These are phyloP conservation scores for Daubentonia madagascariensis DNA, from an alignment of 2,113 vertebrate species.

Conservation along the genomic window DNA sequence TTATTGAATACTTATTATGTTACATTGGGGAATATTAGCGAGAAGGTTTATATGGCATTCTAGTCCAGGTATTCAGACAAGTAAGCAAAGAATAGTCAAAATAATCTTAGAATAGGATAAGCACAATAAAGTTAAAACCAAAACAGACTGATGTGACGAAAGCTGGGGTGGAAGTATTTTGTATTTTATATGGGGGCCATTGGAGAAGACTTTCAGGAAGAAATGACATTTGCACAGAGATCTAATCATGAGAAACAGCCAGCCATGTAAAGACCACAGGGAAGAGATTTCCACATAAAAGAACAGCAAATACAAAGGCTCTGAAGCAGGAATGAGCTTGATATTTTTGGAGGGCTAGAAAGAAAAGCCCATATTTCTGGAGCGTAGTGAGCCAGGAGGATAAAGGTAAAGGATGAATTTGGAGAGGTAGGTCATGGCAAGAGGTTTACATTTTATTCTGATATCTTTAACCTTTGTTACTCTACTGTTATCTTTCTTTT, in stretches of 20 bases:
- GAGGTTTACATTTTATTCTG: not conserved
- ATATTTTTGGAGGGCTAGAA: not conserved
- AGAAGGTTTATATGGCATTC: not conserved
- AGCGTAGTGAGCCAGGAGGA: not conserved
- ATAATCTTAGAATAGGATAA: not conserved
- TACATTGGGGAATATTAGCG: not conserved
- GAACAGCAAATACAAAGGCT: not conserved
- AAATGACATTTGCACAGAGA: not conserved
- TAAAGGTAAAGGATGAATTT: not conserved
- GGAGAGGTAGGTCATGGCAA: not conserved
- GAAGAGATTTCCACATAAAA: not conserved
- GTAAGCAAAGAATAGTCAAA: not conserved
- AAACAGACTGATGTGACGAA: not conserved
- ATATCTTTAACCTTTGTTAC: not conserved
- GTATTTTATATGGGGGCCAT: not conserved
- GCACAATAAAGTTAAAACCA: not conserved
- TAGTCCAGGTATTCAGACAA: not conserved
- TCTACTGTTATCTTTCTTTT: not conserved
- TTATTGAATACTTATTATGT: not conserved
- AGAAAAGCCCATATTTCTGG: not conserved
- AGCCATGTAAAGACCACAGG: not conserved
- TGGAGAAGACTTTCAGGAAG: not conserved
- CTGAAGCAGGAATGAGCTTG: not conserved
- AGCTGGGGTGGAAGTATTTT: not conserved
- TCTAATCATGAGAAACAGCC: not conserved